phyloP scores from a whole-genome alignment of 1,140 invertebrate genomes.

The Potamilus streckersoni region DNA sequence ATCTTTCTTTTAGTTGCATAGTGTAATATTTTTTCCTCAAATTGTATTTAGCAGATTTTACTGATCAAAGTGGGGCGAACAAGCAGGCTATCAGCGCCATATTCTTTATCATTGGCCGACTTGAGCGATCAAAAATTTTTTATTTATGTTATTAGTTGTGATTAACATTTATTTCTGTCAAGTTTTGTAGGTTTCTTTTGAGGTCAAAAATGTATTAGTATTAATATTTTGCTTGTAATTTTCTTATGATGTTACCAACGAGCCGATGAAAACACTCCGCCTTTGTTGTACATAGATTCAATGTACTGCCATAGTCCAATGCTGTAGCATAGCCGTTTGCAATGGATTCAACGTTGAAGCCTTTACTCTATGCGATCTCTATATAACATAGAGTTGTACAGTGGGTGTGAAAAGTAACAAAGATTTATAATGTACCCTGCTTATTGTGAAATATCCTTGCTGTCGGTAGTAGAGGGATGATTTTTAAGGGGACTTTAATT shows the following conservation, averaged over 20 bases:
- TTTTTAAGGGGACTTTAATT: slow-evolving; percentile 58
- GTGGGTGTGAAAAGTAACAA: slow-evolving; percentile 26
- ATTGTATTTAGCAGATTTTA: too few relatives aligned
- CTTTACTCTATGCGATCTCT: slow-evolving; percentile 35
- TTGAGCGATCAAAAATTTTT: too few relatives aligned
- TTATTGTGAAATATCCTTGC: not conserved
- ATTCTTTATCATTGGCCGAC: too few relatives aligned
- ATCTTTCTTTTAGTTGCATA: slow-evolving; percentile 26
- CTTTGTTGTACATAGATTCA: slow-evolving; percentile 15
- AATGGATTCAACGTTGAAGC: slow-evolving; percentile 27
- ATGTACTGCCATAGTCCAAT: slow-evolving; percentile 39
- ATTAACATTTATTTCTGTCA: too few relatives aligned
- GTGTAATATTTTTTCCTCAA: not conserved
- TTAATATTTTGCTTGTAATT: too few relatives aligned
- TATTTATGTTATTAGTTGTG: too few relatives aligned
- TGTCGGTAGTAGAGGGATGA: slow-evolving; percentile 32
- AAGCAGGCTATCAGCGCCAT: too few relatives aligned
- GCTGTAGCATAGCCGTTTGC: too few relatives aligned
- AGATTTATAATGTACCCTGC: slow-evolving; percentile 14
- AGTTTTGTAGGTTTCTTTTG: too few relatives aligned
- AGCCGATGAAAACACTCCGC: slow-evolving; percentile 6
- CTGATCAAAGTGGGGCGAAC: too few relatives aligned
- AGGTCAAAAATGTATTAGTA: too few relatives aligned
- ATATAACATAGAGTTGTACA: slow-evolving; percentile 43
- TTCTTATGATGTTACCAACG: too few relatives aligned